A percentile compares a stretch with the other conserved stretches of the same genome.
These are phyloP conservation scores for Syrphus vitripennis DNA, from an alignment of 2,888 invertebrate species.

Conservation along the genomic window DNA sequence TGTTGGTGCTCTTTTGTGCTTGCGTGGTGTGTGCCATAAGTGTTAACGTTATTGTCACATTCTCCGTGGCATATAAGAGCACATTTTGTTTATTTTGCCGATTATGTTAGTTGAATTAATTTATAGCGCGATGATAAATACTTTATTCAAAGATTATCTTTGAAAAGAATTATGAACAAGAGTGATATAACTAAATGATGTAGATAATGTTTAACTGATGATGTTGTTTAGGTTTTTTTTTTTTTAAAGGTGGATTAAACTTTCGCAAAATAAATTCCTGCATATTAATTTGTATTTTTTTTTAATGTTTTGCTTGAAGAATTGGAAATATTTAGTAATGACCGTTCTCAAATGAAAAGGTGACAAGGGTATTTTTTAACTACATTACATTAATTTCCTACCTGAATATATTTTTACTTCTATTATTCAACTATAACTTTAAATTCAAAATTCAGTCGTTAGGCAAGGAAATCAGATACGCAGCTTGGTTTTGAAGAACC, in stretches of 20 bases:
- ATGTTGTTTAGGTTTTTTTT: neutral
- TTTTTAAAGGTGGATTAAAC: neutral
- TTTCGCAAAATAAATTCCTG: constrained; percentile 2
- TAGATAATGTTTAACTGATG: constrained; percentile 5
- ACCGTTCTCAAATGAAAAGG: neutral
- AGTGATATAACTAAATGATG: constrained; percentile 44
- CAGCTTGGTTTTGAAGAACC: too few species aligned
- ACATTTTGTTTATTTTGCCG: constrained; percentile 55
- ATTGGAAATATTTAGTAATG: neutral
- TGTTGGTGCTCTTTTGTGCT: neutral
- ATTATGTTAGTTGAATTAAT: constrained; percentile 50
- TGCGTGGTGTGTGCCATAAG: constrained; percentile 20
- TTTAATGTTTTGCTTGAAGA: neutral
- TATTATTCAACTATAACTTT: too few species aligned
- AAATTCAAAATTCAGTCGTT: too few species aligned
- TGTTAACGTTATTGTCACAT: constrained; percentile 69
- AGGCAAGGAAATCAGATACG: too few species aligned
- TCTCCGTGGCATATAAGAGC: constrained; percentile 38
- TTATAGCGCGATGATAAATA: constrained; percentile 56
- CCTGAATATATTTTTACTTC: too few species aligned
- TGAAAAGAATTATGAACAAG: constrained; percentile 34
- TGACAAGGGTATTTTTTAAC: neutral
- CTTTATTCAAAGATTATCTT: constrained; percentile 41
- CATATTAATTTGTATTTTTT: neutral
- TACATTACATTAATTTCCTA: too few species aligned